Conservation (phyloP, 2,888 invertebrate species). For the Agrotis clavis region DNA sequence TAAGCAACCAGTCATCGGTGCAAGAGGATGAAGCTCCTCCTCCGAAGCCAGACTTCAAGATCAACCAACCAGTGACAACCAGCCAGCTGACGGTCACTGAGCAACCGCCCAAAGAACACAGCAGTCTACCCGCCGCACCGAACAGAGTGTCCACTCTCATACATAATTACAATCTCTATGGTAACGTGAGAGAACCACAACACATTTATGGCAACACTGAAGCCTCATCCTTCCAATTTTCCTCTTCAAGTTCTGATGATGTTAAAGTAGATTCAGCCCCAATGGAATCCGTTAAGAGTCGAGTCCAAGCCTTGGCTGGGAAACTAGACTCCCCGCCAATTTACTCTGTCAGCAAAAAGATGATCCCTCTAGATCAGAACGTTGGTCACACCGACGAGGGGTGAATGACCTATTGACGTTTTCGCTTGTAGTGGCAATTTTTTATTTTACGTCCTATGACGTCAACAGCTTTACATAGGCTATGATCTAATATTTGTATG, state of each 20-base stretch:
- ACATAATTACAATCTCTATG: conserved; percentile 88
- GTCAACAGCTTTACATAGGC: conserved; percentile 79
- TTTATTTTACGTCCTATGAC: conserved; percentile 65
- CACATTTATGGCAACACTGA: conserved; percentile 88
- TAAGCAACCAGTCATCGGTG: conserved; percentile 77
- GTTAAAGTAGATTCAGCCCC: conserved; percentile 83
- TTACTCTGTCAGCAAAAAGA: conserved; percentile 87
- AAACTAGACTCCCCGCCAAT: conserved; percentile 85
- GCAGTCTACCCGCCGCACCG: conserved; percentile 82
- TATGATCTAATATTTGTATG: conserved; percentile 71
- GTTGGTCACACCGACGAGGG: conserved; percentile 81
- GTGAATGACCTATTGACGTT: conserved; percentile 70
- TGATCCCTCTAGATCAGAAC: conserved; percentile 81
- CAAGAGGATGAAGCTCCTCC: conserved; percentile 78
- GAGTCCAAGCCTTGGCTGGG: conserved; percentile 85
- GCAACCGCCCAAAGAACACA: conserved; percentile 81
- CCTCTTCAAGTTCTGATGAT: conserved; percentile 80
- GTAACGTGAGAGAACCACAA: conserved; percentile 85
- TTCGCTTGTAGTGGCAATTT: conserved; percentile 81
- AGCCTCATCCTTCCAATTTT: conserved; percentile 72
- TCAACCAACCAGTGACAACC: conserved; percentile 89
- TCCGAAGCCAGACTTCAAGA: conserved; percentile 86
- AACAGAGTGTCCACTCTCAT: conserved; percentile 87
- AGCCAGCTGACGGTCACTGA: conserved; percentile 71
- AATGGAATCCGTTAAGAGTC: conserved; percentile 85